Conservation (phyloP, 2,113 vertebrate genomes). For the Platycercus adscitus region DNA sequence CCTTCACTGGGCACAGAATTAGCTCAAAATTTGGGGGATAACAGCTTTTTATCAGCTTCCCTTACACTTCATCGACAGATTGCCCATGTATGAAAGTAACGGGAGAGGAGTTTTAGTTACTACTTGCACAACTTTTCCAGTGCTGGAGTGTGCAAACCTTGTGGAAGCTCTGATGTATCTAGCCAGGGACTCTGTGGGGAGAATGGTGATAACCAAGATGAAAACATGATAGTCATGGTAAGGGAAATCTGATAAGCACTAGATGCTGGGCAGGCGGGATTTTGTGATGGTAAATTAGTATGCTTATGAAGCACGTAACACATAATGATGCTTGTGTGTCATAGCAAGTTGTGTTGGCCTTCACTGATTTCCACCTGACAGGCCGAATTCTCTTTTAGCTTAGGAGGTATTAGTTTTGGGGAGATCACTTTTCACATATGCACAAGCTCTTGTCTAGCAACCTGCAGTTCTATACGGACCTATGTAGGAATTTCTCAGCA, state of each 20-base stretch:
- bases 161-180: background rate
- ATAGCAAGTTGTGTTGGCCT: background rate
- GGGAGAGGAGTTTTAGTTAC: background rate
- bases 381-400: background rate
- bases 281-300: background rate
- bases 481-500: background rate
- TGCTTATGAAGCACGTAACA: rapidly evolving
- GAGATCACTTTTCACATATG: background rate
- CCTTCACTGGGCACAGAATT: background rate
- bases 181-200: background rate
- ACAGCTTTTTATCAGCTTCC: background rate
- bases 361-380: background rate
- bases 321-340: background rate
- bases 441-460: background rate
- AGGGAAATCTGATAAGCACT: background rate
- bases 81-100: background rate
- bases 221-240: background rate
- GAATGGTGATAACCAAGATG: background rate
- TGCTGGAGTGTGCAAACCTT: background rate
- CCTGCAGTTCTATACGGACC: background rate
- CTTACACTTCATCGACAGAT: background rate
- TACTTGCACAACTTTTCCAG: background rate
- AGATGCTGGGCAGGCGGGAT: background rate
- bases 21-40: background rate
- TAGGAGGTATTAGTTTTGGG: background rate